Conservation (phyloP, 2,888 invertebrate genomes). For the Phyto melanocephala region DNA sequence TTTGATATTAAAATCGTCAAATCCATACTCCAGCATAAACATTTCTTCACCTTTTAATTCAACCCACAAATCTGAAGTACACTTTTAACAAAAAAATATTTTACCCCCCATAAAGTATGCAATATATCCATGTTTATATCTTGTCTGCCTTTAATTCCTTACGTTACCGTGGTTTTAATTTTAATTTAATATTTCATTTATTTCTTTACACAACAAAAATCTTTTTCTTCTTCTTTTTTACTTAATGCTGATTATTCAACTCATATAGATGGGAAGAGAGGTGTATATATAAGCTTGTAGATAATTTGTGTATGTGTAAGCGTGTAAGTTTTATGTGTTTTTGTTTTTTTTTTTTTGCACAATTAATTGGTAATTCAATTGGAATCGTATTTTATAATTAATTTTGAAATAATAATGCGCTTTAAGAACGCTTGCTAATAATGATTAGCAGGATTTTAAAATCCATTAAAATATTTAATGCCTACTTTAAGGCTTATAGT, state of each 20-base stretch:
- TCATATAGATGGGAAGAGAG: no score
- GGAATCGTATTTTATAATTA: conserved; percentile 37
- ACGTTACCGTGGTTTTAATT: background rate
- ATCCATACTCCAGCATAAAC: no score
- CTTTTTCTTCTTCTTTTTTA: background rate
- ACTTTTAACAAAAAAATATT: background rate
- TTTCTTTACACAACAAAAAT: background rate
- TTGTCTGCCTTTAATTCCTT: no score
- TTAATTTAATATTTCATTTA: conserved; percentile 15
- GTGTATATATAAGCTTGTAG: no score
- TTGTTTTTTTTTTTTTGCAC: background rate
- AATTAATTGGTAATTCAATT: conserved; percentile 41
- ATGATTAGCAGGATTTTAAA: conserved; percentile 35
- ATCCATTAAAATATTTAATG: conserved; percentile 7
- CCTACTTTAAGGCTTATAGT: conserved; percentile 23
- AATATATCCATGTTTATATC: no score
- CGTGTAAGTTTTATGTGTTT: background rate
- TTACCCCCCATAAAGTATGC: background rate
- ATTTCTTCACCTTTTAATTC: no score
- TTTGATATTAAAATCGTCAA: no score
- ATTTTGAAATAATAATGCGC: conserved; percentile 31
- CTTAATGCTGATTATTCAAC: background rate
- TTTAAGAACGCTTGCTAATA: background rate
- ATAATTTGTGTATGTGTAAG: background rate
- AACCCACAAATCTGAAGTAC: background rate